phyloP scores from a whole-genome alignment of 1,140 invertebrate species.

The Bilobella aurantiaca region DNA sequence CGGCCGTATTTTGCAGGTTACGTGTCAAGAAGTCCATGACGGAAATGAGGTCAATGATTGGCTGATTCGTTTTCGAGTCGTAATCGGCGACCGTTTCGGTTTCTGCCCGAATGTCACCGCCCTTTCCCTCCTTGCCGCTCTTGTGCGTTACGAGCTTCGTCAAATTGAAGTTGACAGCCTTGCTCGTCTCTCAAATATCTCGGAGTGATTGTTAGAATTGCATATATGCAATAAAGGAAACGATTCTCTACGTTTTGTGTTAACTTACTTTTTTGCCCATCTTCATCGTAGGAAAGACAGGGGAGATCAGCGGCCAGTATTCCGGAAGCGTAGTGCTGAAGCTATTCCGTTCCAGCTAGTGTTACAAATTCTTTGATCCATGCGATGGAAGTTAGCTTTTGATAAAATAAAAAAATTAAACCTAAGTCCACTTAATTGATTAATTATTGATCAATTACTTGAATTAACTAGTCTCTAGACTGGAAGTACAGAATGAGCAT shows the following conservation, averaged over 20 bases:
- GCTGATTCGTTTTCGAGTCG: conserved; percentile 20
- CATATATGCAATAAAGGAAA: too few relatives aligned
- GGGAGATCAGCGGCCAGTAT: conserved; percentile 84
- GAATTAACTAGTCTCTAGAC: too few relatives aligned
- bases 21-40: conserved; percentile 74
- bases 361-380: conserved; percentile 93
- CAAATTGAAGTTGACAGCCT: conserved; percentile 69
- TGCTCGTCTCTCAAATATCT: conserved; percentile 80
- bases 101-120: not conserved
- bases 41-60: conserved; percentile 57
- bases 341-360: conserved; percentile 66
- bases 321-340: conserved; percentile 71
- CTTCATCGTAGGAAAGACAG: conserved; percentile 75
- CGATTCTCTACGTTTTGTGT: not conserved
- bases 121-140: conserved; percentile 13
- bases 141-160: conserved; percentile 60
- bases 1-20: conserved; percentile 71
- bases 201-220: conserved; percentile 6
- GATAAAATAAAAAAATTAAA: conserved; percentile 17
- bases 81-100: conserved; percentile 12
- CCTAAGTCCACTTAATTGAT: too few relatives aligned
- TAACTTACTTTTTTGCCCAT: conserved; percentile 53
- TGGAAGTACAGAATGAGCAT: too few relatives aligned
- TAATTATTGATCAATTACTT: too few relatives aligned
- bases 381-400: conserved; percentile 75